Evolutionary conservation across 2,797 vertebrate genomes (phyloP), one percentile per base, ranked within the genome.

Genomic region (Chaetophractus vellerosus): DNA sequence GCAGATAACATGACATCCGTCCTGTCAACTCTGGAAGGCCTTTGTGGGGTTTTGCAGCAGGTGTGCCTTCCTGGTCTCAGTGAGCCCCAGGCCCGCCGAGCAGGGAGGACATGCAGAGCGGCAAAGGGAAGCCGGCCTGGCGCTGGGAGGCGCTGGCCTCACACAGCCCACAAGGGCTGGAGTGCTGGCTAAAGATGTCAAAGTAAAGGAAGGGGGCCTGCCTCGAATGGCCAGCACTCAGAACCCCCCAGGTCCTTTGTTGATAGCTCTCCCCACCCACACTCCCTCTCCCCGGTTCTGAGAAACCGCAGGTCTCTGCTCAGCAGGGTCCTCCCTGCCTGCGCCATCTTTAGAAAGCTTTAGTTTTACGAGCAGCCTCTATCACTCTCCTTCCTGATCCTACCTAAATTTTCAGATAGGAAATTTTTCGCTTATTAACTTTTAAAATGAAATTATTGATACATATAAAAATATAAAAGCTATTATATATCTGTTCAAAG

Each of bases 221-320:
- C 14, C 2, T n/a, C 15, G 26, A 79, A 23, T 0, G 68, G 36
- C 31, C 21, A 69, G n/a, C 0, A 0, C 28, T 9, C 31, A 12
- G 12, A n/a, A n/a, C 64, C 31, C 69, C 26, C 74, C 33, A 26
- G n/a, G 24, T 15, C 63, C 63, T 66, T 48, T 36, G 21, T 2
- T 5, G n/a, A 57, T 15, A 10, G 28, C 50, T 26, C 21, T 52
- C 19, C 28, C 21, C 18, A n/a, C 0, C 4, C n/a, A 9, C 15
- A 21, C 26, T 24, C 2, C 15, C 10, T 9, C 19, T 6, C 26
- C 9, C 48, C 24, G 52, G 36, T 28, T 72, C 72, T 26, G 6
- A 2, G 7, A 36, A 38, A 63, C 69, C 91, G 2, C 16, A 18
- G 33, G 23, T 2, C 0, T 50, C 86, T 92, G 66, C n/a, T 38